Evolutionary conservation across 2,888 invertebrate species (phyloP).

Genomic region (Phyto melanocephala): DNA sequence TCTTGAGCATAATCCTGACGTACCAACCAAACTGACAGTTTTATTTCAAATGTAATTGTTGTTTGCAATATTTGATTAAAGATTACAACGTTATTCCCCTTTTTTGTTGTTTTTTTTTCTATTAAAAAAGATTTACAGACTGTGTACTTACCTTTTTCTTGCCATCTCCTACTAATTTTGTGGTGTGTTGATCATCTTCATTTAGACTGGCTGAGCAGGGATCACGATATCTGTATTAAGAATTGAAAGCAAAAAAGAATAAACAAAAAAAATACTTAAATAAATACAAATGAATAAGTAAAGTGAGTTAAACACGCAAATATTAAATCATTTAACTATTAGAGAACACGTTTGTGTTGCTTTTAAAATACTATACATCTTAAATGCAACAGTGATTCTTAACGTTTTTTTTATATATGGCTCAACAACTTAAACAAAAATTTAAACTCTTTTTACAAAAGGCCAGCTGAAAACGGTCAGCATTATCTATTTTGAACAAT

Average conservation of each 20-base stretch:
- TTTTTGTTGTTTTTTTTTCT: not conserved
- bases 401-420: too few relatives aligned
- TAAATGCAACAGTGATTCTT: too few relatives aligned
- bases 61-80: constrained; percentile 24
- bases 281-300: constrained; percentile 21
- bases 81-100: not conserved
- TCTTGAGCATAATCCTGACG: not conserved
- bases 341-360: not conserved
- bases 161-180: constrained; percentile 91
- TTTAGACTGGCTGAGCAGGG: constrained; percentile 94
- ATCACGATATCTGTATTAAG: constrained; percentile 83
- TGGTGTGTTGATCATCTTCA: constrained; percentile 94
- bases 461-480: too few relatives aligned
- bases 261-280: constrained; percentile 31
- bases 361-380: not conserved
- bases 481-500: too few relatives aligned
- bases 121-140: constrained; percentile 7
- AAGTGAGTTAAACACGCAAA: constrained; percentile 51
- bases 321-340: constrained; percentile 46
- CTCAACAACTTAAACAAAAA: too few relatives aligned
- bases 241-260: constrained; percentile 59
- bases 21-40: constrained; percentile 20
- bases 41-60: constrained; percentile 39
- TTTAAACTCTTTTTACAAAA: too few relatives aligned
- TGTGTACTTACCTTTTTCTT: constrained; percentile 85